Base-by-base conservation (phyloP, 2,888 invertebrate species). In the Hipparchia semele region DNA sequence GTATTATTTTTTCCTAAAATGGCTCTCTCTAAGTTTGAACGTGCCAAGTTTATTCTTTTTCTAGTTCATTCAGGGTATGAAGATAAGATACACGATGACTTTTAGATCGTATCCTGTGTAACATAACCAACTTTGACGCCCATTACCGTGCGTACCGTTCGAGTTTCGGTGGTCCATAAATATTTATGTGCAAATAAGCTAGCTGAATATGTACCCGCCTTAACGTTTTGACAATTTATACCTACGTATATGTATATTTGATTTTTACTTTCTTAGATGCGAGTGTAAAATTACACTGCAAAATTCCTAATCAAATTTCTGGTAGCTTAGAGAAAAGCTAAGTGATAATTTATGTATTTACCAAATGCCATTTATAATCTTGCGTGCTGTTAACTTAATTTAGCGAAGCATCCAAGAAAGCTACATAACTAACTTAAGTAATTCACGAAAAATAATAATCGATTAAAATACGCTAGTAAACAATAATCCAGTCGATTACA, bases 151-250 rank as follows among this genome's bases (percentile, higher is more conserved):
- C 79, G 76, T 80, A 81, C 80, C 79, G 78, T 81, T 83, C 79
- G 71, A 73, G 82, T 80, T 80, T 83, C 75, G 75, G 79, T 76
- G 77, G 76, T 78, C 80, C 81, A 80, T 86, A 87, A 86, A 87
- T 84, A 84, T 86, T 86, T 86, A 85, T 84, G 80, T 78, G 70
- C 69, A 61, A 73, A 75, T 72, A 74, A 76, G 72, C 62, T 60
- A 71, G 68, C 58, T 51, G 51, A 60, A 70, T 75, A 61, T 70
- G 62, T 56, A 58, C 70, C 45, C 23, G 56, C 70, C 65, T 71
- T 72, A 60, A 66, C 71, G 68, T 73, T 65, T 73, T 73, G 64
- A 65, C 71, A 71, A 68, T 49, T 65, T 65, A 73, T 68, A 67
- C 1, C 46, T 51, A 6, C 46, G n/a, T 39, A 70, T 64, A 64